Conservation (phyloP, 2,797 vertebrate species). For the Buceros bicornis region DNA sequence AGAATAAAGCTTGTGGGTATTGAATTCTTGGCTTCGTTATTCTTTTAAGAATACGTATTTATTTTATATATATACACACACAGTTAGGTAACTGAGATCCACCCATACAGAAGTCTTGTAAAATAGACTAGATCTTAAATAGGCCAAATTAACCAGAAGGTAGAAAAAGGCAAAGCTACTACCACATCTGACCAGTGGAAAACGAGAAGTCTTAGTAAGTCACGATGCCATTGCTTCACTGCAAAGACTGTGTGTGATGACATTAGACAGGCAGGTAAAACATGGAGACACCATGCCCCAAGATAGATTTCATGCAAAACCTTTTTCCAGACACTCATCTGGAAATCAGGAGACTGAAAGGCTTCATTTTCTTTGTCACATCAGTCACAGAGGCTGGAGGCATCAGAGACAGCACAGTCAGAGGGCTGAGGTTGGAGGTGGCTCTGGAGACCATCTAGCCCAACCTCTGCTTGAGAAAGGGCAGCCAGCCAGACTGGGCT, state of each 20-base stretch:
- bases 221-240: not conserved
- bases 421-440: not conserved
- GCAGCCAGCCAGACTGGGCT: not conserved
- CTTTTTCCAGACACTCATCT: not conserved
- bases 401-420: too few relatives aligned
- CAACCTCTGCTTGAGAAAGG: not conserved
- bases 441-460: not conserved
- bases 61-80: too few relatives aligned
- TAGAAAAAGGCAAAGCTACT: not conserved
- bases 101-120: not conserved
- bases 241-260: not conserved
- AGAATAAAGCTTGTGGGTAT: not conserved
- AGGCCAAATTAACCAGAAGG: constrained; percentile 5
- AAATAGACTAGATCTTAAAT: not conserved
- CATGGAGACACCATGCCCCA: not conserved
- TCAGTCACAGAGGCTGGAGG: too few relatives aligned
- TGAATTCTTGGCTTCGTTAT: not conserved
- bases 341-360: not conserved
- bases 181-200: not conserved
- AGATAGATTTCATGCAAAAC: not conserved
- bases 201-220: not conserved
- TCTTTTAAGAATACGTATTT: not conserved
- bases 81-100: not conserved
- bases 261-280: not conserved
- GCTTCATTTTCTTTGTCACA: not conserved